These are phyloP conservation scores for Halictus ligatus DNA, from an alignment of 2,888 invertebrate species.

Conservation along the genomic window DNA sequence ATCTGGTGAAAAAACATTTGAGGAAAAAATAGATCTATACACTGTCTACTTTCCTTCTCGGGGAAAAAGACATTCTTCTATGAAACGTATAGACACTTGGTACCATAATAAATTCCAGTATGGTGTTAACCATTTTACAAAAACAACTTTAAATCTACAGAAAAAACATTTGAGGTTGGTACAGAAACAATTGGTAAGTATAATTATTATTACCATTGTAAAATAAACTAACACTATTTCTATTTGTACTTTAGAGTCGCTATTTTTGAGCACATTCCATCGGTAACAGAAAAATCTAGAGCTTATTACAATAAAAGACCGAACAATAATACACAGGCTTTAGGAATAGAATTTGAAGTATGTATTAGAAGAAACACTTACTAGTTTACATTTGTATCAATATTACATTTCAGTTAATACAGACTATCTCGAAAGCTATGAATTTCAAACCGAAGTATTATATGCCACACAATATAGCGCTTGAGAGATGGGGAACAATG, in stretches of 20 bases:
- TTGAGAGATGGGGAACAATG: conserved; percentile 89
- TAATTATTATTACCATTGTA: neutral
- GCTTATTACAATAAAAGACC: conserved; percentile 50
- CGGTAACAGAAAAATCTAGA: conserved; percentile 85
- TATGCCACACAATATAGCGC: conserved; percentile 87
- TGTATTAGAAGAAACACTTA: conserved; percentile 37
- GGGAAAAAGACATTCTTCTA: conserved; percentile 86
- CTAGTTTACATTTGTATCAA: neutral
- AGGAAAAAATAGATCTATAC: conserved; percentile 89
- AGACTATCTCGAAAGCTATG: conserved; percentile 88
- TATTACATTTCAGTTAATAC: conserved; percentile 86
- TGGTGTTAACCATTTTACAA: conserved; percentile 81
- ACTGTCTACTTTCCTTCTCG: conserved; percentile 91
- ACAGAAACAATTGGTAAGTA: neutral
- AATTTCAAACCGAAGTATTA: conserved; percentile 90
- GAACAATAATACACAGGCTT: conserved; percentile 62
- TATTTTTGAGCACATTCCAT: conserved; percentile 89
- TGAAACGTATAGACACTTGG: conserved; percentile 89
- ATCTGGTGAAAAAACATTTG: conserved; percentile 64
- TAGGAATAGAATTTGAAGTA: conserved; percentile 90
- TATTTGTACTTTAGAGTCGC: conserved; percentile 87
- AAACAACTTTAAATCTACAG: conserved; percentile 81
- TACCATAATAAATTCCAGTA: conserved; percentile 87
- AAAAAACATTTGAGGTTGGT: conserved; percentile 78
- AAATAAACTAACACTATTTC: conserved; percentile 19